These are phyloP conservation scores for Austrofundulus limnaeus DNA, from an alignment of 2,113 vertebrate species.

Conservation along the genomic window DNA sequence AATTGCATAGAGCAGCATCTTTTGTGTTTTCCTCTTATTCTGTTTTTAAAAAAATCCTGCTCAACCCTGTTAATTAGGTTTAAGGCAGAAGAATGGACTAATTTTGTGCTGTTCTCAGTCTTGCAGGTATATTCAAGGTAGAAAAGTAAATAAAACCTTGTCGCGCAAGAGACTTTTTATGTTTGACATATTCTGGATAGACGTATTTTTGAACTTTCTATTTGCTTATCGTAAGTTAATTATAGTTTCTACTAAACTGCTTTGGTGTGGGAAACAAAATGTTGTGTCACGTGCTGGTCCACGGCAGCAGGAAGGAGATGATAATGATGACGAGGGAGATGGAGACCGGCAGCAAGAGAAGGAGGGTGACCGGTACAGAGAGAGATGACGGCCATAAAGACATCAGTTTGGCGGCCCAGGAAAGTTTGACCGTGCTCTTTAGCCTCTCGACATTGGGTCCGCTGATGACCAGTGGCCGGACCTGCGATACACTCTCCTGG, in stretches of 20 bases:
- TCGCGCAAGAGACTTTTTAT: no score
- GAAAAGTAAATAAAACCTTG: neutral
- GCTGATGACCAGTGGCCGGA: constrained; percentile 78
- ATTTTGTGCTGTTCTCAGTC: constrained; percentile 13
- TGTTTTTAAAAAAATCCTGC: constrained; percentile 19
- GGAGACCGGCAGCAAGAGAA: constrained; percentile 73
- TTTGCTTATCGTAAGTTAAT: no score
- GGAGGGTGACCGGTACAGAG: constrained; percentile 63
- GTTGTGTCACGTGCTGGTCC: constrained; percentile 58
- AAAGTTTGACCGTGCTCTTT: neutral
- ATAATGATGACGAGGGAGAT: constrained; percentile 71
- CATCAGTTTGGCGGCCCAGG: constrained; percentile 26
- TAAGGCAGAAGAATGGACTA: constrained; percentile 20
- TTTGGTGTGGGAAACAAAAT: neutral
- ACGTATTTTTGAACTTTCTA: no score
- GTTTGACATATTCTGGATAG: neutral
- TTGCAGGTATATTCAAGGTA: neutral
- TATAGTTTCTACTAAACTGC: neutral
- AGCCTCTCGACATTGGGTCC: constrained; percentile 49
- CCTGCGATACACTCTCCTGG: constrained; percentile 82
- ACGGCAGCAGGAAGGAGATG: constrained; percentile 67
- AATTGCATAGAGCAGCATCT: constrained; percentile 68
- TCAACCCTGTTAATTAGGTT: constrained; percentile 32
- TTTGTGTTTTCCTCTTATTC: constrained; percentile 21
- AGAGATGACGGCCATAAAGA: constrained; percentile 54